These are phyloP conservation scores for Pristis pectinata DNA, from an alignment of 2,797 vertebrate species.

Conservation along the genomic window DNA sequence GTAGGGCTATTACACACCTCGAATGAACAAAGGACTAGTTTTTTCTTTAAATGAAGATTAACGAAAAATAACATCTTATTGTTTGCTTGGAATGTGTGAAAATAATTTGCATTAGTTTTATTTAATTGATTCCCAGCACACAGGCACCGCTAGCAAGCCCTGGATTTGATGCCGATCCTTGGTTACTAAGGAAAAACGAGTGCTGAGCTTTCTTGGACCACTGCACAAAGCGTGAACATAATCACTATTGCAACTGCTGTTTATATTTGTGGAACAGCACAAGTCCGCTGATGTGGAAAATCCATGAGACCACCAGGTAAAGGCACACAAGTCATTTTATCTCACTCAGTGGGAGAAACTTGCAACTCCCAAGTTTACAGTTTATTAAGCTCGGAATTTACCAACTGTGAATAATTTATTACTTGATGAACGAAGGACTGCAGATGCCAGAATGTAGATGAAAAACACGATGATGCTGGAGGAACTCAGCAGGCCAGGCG, in stretches of 20 bases:
- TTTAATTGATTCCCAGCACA: not conserved
- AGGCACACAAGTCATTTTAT: not conserved
- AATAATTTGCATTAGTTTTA: not conserved
- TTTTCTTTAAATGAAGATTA: not conserved
- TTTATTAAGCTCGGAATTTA: not conserved
- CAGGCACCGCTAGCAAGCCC: not conserved
- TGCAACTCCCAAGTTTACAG: not conserved
- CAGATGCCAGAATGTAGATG: no score
- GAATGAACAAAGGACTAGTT: not conserved
- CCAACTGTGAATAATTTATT: no score
- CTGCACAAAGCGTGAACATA: not conserved
- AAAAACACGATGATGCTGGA: no score
- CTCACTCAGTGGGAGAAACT: not conserved
- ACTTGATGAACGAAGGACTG: no score
- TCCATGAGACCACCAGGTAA: not conserved
- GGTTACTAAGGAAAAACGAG: not conserved
- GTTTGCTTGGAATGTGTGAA: no score
- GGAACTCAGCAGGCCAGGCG: no score
- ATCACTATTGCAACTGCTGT: no score
- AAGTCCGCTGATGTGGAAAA: not conserved
- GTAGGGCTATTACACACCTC: not conserved
- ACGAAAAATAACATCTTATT: not conserved
- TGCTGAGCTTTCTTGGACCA: not conserved
- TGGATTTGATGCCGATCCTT: not conserved
- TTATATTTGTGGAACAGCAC: not conserved